These are phyloP conservation scores for Cheilosia urbana DNA, from an alignment of 2,888 invertebrate species.

Conservation along the genomic window DNA sequence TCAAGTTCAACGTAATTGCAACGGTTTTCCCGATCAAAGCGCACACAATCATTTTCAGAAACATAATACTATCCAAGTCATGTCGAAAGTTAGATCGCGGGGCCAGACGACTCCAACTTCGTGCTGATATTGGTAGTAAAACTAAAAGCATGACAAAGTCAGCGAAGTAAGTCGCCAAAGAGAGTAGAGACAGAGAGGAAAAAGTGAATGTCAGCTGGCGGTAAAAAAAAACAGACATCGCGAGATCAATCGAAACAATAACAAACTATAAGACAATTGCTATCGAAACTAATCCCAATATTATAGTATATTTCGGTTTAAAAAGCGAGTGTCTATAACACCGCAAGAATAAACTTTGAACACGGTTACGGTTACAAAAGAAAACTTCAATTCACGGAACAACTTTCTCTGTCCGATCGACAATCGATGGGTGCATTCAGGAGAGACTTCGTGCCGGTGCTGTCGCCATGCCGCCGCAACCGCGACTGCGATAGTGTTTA, in stretches of 20 bases:
- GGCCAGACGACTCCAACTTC: slow-evolving; percentile 45
- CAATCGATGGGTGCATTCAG: slow-evolving; percentile 51
- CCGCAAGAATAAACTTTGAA: neutral
- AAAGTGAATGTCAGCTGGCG: slow-evolving; percentile 62
- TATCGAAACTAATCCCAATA: slow-evolving; percentile 4
- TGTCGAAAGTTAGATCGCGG: slow-evolving; percentile 46
- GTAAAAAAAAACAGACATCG: neutral
- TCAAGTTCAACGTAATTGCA: slow-evolving; percentile 71
- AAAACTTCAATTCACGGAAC: slow-evolving; percentile 47
- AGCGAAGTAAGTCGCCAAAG: slow-evolving; percentile 57
- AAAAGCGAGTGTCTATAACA: neutral
- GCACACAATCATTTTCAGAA: slow-evolving; percentile 56
- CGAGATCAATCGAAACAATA: slow-evolving; percentile 44
- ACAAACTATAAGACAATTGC: slow-evolving; percentile 18
- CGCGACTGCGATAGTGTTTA: neutral
- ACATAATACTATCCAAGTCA: slow-evolving; percentile 62
- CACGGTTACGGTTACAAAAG: slow-evolving; percentile 20
- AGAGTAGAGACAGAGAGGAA: slow-evolving; percentile 26
- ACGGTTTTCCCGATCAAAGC: slow-evolving; percentile 41
- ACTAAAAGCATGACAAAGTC: slow-evolving; percentile 67
- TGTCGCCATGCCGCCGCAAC: neutral
- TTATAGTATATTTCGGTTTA: slow-evolving; percentile 12
- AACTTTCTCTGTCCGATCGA: slow-evolving; percentile 57
- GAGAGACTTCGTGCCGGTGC: slow-evolving; percentile 19
- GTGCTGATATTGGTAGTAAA: slow-evolving; percentile 57